Evolutionary conservation across 2,113 vertebrate genomes (phyloP).

Genomic region (Ariopsis seemanni): DNA sequence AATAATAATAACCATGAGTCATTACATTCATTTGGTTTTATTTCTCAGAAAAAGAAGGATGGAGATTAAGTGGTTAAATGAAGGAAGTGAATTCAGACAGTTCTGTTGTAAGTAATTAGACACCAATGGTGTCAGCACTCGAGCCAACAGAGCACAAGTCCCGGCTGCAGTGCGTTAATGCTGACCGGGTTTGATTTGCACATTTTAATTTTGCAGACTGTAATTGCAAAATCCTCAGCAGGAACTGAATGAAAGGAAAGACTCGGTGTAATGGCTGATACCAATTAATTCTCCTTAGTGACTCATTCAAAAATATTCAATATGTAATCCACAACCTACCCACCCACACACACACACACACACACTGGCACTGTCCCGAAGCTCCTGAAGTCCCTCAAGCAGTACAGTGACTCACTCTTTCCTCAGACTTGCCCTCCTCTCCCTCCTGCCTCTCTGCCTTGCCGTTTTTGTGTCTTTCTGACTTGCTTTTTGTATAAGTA

Average conservation of each 20-base stretch:
- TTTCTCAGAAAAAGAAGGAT: neutral
- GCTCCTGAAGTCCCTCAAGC: conserved; percentile 11
- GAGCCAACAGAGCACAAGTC: neutral
- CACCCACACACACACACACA: conserved; percentile 29
- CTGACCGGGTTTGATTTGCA: neutral
- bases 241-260: neutral
- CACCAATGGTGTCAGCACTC: neutral
- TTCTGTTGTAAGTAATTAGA: neutral
- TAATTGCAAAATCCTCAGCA: neutral
- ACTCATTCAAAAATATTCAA: neutral
- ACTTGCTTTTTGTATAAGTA: neutral
- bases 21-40: neutral
- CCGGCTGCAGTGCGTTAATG: neutral
- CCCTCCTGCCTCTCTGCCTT: neutral
- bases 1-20: too few relatives aligned
- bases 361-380: conserved; percentile 20
- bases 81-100: neutral
- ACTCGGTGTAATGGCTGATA: neutral
- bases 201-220: neutral
- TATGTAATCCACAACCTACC: conserved; percentile 14
- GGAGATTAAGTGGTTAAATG: neutral
- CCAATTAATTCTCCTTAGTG: neutral
- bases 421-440: conserved; percentile 23
- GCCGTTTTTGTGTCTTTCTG: neutral
- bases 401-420: conserved; percentile 38